Conservation (phyloP, 1,140 invertebrate genomes). For the Trachelipus rathkii region DNA sequence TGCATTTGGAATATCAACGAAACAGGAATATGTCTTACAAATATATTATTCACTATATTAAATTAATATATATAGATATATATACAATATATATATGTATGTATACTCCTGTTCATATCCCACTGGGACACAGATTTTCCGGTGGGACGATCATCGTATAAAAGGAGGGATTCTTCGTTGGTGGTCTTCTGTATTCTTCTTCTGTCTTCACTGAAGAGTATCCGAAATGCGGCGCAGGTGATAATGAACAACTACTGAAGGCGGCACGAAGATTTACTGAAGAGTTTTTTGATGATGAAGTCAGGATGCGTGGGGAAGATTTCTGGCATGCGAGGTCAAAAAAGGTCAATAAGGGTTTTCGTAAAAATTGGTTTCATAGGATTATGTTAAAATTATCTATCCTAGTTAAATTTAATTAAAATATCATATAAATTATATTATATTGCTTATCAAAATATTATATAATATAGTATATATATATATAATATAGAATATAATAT, state of each 20-base stretch:
- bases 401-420: no score
- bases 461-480: no score
- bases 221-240: no score
- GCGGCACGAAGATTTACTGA: neutral
- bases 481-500: no score
- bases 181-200: no score
- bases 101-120: neutral
- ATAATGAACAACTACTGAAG: no score
- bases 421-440: no score
- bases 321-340: constrained; percentile 1
- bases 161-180: neutral
- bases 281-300: neutral
- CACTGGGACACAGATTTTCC: neutral
- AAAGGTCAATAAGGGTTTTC: neutral
- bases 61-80: neutral
- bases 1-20: neutral
- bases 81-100: neutral
- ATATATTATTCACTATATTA: neutral
- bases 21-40: neutral
- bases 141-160: neutral
- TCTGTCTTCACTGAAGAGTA: neutral
- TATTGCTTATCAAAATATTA: no score
- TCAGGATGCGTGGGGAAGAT: neutral
- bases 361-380: no score
- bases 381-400: no score